Evolutionary conservation across 2,113 vertebrate genomes (phyloP).

Genomic region (Apaloderma vittatum): DNA sequence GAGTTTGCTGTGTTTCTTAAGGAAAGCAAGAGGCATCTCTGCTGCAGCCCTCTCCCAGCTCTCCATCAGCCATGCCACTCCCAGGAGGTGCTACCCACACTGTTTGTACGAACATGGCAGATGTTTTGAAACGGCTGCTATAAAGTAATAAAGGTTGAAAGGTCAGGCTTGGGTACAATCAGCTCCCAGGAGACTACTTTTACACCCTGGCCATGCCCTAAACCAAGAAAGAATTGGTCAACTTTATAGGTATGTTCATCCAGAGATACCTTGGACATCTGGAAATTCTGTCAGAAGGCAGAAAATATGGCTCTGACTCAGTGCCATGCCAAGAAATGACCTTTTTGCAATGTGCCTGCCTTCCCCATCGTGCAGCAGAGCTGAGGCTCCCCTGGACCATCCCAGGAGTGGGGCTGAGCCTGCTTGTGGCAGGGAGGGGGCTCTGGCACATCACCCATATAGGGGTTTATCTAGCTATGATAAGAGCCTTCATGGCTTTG

Average conservation of each 20-base stretch:
- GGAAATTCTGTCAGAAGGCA: neutral
- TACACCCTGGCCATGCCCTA: neutral
- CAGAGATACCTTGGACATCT: neutral
- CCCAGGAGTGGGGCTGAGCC: neutral
- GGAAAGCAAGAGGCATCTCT: neutral
- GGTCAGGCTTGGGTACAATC: neutral
- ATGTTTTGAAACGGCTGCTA: constrained; percentile 17
- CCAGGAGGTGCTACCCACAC: neutral
- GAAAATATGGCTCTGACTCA: neutral
- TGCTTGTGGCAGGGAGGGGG: neutral
- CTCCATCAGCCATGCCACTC: neutral
- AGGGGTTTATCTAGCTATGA: neutral
- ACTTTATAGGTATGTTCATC: neutral
- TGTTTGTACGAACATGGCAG: neutral
- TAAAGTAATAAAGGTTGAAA: constrained; percentile 5
- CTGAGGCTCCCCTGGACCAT: neutral
- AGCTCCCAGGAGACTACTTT: neutral
- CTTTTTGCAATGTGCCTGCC: neutral
- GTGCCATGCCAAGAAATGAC: neutral
- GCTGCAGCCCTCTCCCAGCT: neutral
- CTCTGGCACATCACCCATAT: rapidly evolving
- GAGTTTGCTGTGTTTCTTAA: neutral
- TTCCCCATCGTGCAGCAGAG: neutral
- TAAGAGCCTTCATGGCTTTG: neutral
- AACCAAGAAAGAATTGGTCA: neutral